A percentile compares a stretch with the other conserved stretches of the same genome.
Evolutionary conservation across 2,113 vertebrate genomes (phyloP).

Genomic region (Pseudorhombus dupliciocellatus): DNA sequence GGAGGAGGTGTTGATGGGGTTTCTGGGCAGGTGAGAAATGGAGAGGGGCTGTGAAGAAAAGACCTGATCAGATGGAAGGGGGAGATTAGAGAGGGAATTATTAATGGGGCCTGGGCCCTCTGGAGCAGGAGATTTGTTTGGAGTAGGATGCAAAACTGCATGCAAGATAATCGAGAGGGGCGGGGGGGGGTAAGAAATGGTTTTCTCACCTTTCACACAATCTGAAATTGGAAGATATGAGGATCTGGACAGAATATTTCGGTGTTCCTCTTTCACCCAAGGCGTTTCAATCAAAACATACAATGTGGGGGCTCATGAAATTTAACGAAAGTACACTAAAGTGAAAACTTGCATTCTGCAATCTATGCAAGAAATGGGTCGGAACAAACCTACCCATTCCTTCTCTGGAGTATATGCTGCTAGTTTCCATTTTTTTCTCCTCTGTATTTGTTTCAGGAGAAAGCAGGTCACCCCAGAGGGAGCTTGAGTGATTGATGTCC

Average conservation of each 20-base stretch:
- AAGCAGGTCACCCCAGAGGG: constrained; percentile 69
- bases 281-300: constrained; percentile 57
- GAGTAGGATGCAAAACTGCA: constrained; percentile 68
- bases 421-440: constrained; percentile 10
- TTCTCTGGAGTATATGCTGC: constrained; percentile 34
- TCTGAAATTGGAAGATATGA: constrained; percentile 60
- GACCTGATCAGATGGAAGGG: constrained; percentile 76
- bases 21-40: constrained; percentile 77
- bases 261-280: constrained; percentile 17
- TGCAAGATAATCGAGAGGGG: constrained; percentile 49
- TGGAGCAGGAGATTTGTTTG: constrained; percentile 72
- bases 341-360: constrained; percentile 21
- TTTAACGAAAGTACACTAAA: constrained; percentile 39
- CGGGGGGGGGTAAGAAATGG: constrained; percentile 1
- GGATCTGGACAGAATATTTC: constrained; percentile 28
- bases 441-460: constrained; percentile 57
- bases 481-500: constrained; percentile 77
- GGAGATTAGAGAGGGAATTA: constrained; percentile 74
- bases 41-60: constrained; percentile 73
- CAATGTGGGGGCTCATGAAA: constrained; percentile 27
- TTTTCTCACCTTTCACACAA: constrained; percentile 57
- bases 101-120: constrained; percentile 69
- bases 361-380: constrained; percentile 18
- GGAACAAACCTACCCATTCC: constrained; percentile 14
- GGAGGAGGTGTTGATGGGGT: constrained; percentile 78